Evolutionary conservation across 35 echinoderm and acorn worm species (phyloP), one percentile per base, ranked within the genome.

Genomic region (Lytechinus variegatus): DNA sequence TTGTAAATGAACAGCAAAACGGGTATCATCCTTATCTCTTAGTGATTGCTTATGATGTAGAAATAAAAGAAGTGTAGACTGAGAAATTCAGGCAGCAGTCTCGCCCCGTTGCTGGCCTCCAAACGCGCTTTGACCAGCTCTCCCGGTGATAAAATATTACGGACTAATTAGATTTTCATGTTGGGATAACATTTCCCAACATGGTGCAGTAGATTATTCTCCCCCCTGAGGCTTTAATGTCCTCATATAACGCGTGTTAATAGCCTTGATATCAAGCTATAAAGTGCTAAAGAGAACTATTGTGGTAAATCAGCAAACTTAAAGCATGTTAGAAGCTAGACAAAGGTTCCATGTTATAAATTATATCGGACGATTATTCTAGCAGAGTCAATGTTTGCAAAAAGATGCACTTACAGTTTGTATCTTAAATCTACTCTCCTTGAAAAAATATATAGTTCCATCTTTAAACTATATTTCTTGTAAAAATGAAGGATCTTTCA

Each of bases 161-260:
- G 66, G 19, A 24, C 16, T 79, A 79, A 79, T 79, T 79, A 79
- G 66, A 79, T 79, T 79, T 79, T 79, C 66, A 79, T 79, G 66
- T 79, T 79, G 66, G 21, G 66, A 79, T 79, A 79, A 79, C 66
- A 79, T 79, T 79, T 79, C n/a, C 16, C 66, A 79, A 79, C 66
- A 24, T n/a, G 66, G 66, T 24, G 66, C n/a, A 24, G 66, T 79
- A 79, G 66, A 79, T 16, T 79, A 79, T 79, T 79, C 66, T 24
- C n/a, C 66, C 66, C 56, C 56, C 66, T 79, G 0, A 24, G 66
- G 66, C 19, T 24, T 79, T n/a, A 79, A 79, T 79, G 66, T 79
- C 66, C 66, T 79, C 66, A 79, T 79, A 79, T 79, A 79, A 79
- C 66, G 7, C 66, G 21, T 79, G 16, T n/a, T 71, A 71, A 79